Conservation (phyloP, 2,113 vertebrate species). For the Gasterosteus nipponicus region DNA sequence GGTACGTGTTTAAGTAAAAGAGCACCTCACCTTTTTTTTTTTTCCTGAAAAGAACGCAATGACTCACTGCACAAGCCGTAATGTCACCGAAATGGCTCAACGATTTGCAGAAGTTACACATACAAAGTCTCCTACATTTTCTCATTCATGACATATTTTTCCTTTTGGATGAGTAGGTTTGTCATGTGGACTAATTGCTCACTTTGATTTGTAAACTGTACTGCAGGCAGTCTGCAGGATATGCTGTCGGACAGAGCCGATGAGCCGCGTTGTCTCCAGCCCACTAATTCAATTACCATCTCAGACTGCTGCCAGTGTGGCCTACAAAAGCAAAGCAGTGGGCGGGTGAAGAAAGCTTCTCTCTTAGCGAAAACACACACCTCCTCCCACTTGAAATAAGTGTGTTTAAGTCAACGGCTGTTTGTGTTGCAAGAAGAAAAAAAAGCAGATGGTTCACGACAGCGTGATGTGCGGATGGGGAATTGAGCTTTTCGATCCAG, state of each 20-base stretch:
- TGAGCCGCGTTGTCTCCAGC: conserved; percentile 54
- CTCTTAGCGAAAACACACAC: conserved; percentile 37
- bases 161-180: not conserved
- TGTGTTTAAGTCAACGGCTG: conserved; percentile 17
- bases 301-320: conserved; percentile 29
- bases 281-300: conserved; percentile 67
- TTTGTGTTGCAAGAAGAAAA: not conserved
- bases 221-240: not conserved
- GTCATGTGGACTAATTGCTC: not conserved
- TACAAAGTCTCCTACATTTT: not conserved
- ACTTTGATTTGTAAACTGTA: not conserved
- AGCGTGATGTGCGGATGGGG: conserved; percentile 4
- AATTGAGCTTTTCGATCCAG: not conserved
- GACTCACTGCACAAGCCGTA: not conserved
- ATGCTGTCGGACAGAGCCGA: conserved; percentile 14
- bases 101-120: not conserved
- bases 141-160: not conserved
- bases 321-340: conserved; percentile 21
- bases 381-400: conserved; percentile 24
- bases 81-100: not conserved
- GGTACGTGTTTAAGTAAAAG: conserved; percentile 45
- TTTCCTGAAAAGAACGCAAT: not conserved
- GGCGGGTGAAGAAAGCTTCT: conserved; percentile 36
- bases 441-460: not conserved
- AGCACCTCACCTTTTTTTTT: conserved; percentile 38